A percentile compares a stretch with the other conserved stretches of the same genome.
Evolutionary conservation across 2,797 vertebrate species (phyloP).

Genomic region (Iguana delicatissima): DNA sequence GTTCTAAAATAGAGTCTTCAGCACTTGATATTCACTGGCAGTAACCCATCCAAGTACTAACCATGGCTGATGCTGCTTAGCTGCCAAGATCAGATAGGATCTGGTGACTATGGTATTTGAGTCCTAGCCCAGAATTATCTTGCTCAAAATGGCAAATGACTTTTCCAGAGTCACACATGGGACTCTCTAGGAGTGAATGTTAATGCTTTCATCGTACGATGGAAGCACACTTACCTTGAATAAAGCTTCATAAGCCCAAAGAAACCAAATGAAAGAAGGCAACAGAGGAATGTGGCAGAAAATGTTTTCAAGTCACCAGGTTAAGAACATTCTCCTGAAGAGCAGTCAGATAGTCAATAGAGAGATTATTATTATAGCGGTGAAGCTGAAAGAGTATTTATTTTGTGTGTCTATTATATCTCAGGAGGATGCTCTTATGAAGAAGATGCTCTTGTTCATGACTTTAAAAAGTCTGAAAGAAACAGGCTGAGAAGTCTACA

Average conservation of each 20-base stretch:
- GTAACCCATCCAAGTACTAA: too few species aligned
- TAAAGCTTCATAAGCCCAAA: constrained; percentile 24
- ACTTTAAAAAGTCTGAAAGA: background rate
- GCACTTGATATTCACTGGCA: too few species aligned
- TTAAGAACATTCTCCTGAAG: constrained; percentile 8
- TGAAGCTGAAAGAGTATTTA: background rate
- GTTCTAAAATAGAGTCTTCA: too few species aligned
- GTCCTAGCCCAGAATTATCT: background rate
- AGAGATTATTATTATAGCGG: background rate
- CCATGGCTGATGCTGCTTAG: too few species aligned
- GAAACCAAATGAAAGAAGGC: constrained; percentile 25
- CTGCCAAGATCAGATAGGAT: too few species aligned
- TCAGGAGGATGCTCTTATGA: background rate
- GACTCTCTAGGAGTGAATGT: background rate
- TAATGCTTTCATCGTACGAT: constrained; percentile 20
- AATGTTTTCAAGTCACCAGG: constrained; percentile 3
- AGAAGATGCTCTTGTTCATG: background rate
- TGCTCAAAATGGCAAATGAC: constrained; percentile 34
- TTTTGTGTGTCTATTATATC: background rate
- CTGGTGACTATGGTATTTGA: too few species aligned
- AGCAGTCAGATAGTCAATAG: constrained; percentile 8
- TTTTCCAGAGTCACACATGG: constrained; percentile 28
- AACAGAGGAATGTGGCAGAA: constrained; percentile 7
- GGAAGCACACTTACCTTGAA: constrained; percentile 7
- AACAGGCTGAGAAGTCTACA: background rate